Conservation (phyloP, 2,888 invertebrate species). For the Geotrupes spiniger region DNA sequence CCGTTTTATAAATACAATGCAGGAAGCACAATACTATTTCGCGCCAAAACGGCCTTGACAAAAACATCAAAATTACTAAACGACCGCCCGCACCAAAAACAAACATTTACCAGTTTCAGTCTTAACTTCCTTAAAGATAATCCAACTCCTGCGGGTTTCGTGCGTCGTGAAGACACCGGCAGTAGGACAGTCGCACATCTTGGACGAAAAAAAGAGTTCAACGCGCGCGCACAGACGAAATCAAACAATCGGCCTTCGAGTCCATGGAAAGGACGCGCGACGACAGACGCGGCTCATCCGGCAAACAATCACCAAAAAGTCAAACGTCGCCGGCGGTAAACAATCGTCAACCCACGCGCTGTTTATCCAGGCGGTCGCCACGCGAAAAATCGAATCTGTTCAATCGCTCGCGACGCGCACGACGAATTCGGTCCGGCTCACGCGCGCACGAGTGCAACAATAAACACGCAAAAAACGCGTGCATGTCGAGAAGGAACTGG, state of each 20-base stretch:
- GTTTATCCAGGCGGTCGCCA: neutral
- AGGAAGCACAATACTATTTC: too few species aligned
- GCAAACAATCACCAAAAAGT: too few species aligned
- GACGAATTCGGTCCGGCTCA: too few species aligned
- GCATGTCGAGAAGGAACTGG: slow-evolving; percentile 13
- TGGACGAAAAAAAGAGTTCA: slow-evolving; percentile 7
- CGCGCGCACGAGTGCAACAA: neutral
- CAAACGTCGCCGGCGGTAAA: too few species aligned
- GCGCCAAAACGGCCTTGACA: too few species aligned
- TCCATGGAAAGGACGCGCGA: too few species aligned
- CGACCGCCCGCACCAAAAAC: too few species aligned
- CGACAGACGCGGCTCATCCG: too few species aligned
- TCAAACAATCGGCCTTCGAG: neutral
- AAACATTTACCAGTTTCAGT: slow-evolving; percentile 42
- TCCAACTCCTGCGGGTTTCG: slow-evolving; percentile 74
- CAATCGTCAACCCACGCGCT: too few species aligned
- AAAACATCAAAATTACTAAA: too few species aligned
- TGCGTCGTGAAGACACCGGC: slow-evolving; percentile 60
- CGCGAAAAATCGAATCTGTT: neutral
- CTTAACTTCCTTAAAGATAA: slow-evolving; percentile 66
- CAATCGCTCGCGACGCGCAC: too few species aligned
- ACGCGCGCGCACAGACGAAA: neutral
- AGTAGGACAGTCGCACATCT: slow-evolving; percentile 53
- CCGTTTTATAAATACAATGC: too few species aligned
- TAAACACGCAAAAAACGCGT: slow-evolving; percentile 10